Conservation (phyloP, 2,888 invertebrate genomes). For the Xestia ashworthii region DNA sequence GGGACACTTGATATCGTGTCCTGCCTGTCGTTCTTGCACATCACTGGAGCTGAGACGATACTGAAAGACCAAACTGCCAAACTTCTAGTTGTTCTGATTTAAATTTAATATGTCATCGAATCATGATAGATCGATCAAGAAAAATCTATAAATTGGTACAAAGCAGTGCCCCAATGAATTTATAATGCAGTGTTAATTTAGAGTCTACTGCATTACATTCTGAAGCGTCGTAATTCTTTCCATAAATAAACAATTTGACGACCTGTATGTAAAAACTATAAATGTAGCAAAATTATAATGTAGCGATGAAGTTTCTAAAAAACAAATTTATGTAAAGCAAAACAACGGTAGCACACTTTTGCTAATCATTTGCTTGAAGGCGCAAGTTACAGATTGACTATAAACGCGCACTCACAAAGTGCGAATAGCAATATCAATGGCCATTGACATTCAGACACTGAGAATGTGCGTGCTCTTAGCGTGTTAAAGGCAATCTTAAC, state of each 20-base stretch:
- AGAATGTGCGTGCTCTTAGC: neutral
- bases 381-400: neutral
- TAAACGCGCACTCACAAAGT: neutral
- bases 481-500: neutral
- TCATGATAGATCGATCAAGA: no score
- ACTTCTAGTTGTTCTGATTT: no score
- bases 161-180: no score
- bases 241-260: neutral
- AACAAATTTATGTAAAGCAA: neutral
- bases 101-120: no score
- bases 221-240: neutral
- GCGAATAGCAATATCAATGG: neutral
- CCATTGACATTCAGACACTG: neutral
- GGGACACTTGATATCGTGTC: no score
- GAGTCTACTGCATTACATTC: neutral
- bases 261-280: neutral
- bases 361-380: constrained; percentile 16
- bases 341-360: neutral
- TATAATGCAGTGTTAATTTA: no score
- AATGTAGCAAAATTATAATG: neutral
- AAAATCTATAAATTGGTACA: no score
- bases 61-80: no score
- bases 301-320: neutral
- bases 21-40: no score
- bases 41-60: no score